Evolutionary conservation across 1,140 invertebrate genomes (phyloP), one percentile per base, ranked within the genome.

Genomic region (Ylistrum balloti): DNA sequence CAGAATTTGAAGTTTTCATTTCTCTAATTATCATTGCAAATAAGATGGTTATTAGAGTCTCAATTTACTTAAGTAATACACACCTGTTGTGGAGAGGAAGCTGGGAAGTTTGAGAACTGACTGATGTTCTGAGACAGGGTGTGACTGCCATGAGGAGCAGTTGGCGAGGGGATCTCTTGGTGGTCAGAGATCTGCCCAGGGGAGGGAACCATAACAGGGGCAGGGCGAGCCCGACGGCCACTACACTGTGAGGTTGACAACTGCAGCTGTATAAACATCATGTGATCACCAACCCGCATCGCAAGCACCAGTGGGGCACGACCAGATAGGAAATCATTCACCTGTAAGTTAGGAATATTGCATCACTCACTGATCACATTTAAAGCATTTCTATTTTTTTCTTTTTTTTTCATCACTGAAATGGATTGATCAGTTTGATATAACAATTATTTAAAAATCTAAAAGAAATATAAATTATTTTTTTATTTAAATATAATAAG

Each of bases 181-280:
- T 91, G 87, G 28, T 89, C 90, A 28, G 90, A 74, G 13, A 91
- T 45, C 45, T 89, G 86, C 32, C 32, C 91, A 90, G 86, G 92
- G 88, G 93, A 86, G 35, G 88, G 93, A 87, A 89, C 88, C 86
- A 86, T 32, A 85, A 34, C 89, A n/a, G 94, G 90, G 87, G 91
- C 85, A 88, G 92, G 93, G 85, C 88, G 86, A 32, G 94, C 93
- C 22, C 94, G 93, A 33, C 90, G 86, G 34, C 92, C 93, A 32
- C 91, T 91, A n/a, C 96, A 97, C 20, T 97, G 97, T 3, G 98
- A 97, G 20, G 98, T 99, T 86, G 98, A 99, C 88, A 99, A 96
- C 95, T 99, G 98, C 56, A 99, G 96, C 96, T 99, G 98, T 90
- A 99, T 99, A 89, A 99, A 97, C 98, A 99, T 99, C 98, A 99